These are phyloP conservation scores for Perccottus glenii DNA, from an alignment of 2,113 vertebrate genomes.

Conservation along the genomic window DNA sequence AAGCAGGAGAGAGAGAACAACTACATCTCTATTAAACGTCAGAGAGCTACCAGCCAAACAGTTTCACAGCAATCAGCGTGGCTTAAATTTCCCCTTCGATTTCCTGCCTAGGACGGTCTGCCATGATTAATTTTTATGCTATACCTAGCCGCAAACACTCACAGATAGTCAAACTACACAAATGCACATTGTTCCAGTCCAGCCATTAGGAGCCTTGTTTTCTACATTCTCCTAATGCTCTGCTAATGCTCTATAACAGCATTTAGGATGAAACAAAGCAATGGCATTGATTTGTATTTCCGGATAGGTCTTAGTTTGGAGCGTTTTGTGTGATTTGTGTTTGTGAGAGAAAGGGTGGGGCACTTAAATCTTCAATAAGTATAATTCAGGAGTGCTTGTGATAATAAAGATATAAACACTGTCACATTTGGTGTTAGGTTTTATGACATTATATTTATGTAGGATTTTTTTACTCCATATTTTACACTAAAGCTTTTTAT, in stretches of 20 bases:
- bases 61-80: constrained; percentile 52
- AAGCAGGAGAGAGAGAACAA: neutral
- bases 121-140: constrained; percentile 57
- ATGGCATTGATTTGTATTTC: constrained; percentile 59
- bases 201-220: constrained; percentile 53
- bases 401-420: neutral
- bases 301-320: constrained; percentile 53
- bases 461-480: neutral
- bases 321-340: constrained; percentile 27
- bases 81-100: constrained; percentile 69
- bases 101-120: constrained; percentile 53
- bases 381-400: constrained; percentile 46
- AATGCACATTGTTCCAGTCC: no score
- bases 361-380: neutral
- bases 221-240: constrained; percentile 58
- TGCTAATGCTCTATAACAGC: constrained; percentile 70
- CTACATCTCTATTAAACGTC: constrained; percentile 44
- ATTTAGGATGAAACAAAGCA: constrained; percentile 52
- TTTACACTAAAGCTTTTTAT: neutral
- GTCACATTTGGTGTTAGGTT: neutral
- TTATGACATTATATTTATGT: neutral
- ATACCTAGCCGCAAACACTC: constrained; percentile 29
- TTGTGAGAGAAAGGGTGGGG: constrained; percentile 9
- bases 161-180: constrained; percentile 8
- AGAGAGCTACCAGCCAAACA: constrained; percentile 38